Conservation (phyloP, 2,797 vertebrate species). For the Salmo trutta region DNA sequence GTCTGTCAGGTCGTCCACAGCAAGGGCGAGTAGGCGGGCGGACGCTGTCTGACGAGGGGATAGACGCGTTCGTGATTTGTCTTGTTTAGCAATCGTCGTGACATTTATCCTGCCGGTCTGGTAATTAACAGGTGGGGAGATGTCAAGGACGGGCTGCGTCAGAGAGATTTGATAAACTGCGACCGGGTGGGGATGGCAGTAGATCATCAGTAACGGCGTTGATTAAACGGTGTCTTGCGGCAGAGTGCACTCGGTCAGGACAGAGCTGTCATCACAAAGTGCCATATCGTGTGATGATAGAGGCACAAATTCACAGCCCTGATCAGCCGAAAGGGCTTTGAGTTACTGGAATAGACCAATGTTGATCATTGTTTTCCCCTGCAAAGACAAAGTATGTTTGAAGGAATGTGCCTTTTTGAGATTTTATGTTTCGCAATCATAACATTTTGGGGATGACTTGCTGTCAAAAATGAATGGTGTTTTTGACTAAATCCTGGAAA, state of each 20-base stretch:
- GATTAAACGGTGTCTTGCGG: conserved; percentile 12
- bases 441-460: too few species aligned
- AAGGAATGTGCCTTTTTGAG: too few species aligned
- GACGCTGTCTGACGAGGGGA: background rate
- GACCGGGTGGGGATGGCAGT: conserved; percentile 12
- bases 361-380: background rate
- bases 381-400: too few species aligned
- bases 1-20: background rate
- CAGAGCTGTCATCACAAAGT: conserved; percentile 11
- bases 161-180: conserved; percentile 17
- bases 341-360: background rate
- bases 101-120: conserved; percentile 17
- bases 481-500: too few species aligned
- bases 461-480: too few species aligned
- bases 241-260: background rate
- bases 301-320: background rate
- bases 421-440: too few species aligned
- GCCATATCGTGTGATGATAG: background rate
- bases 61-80: background rate
- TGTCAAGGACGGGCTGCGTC: conserved; percentile 13
- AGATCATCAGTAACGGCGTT: conserved; percentile 4
- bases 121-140: conserved; percentile 33
- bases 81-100: conserved; percentile 3
- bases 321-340: background rate
- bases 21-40: background rate